These are phyloP conservation scores for Chouioia cunea DNA, from an alignment of 2,888 invertebrate genomes.

Conservation along the genomic window DNA sequence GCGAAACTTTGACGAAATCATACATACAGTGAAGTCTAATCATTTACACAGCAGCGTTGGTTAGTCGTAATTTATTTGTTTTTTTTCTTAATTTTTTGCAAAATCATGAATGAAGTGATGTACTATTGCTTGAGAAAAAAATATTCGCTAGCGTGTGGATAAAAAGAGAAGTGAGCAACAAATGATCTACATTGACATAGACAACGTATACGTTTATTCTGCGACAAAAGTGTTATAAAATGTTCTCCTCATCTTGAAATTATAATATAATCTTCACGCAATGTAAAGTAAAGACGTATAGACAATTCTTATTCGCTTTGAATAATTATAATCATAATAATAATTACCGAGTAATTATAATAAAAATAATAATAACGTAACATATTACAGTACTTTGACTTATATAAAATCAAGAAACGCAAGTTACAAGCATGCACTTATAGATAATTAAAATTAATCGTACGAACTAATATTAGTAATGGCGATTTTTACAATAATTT, in stretches of 20 bases:
- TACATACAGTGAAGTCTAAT: conserved; percentile 41
- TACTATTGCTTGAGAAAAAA: conserved; percentile 10
- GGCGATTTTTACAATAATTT: conserved; percentile 47
- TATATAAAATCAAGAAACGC: conserved; percentile 49
- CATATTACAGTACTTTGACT: conserved; percentile 45
- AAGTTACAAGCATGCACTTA: conserved; percentile 48
- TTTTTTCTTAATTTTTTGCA: conserved; percentile 13
- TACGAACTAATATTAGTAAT: conserved; percentile 46
- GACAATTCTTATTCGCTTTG: conserved; percentile 38
- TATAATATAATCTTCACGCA: conserved; percentile 45
- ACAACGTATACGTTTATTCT: conserved; percentile 44
- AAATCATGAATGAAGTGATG: background rate
- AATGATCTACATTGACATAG: conserved; percentile 44
- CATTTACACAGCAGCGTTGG: conserved; percentile 42
- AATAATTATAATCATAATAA: conserved; percentile 37
- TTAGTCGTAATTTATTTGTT: conserved; percentile 37
- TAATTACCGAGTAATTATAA: conserved; percentile 23
- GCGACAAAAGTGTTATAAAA: conserved; percentile 45
- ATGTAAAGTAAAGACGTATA: conserved; percentile 41
- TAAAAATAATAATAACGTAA: conserved; percentile 38
- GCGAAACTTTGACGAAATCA: conserved; percentile 34
- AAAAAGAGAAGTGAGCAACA: conserved; percentile 19
- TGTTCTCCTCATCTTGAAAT: conserved; percentile 34
- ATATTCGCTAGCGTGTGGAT: conserved; percentile 3
- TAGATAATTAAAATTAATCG: conserved; percentile 41